phyloP scores from a whole-genome alignment of 2,113 vertebrate species.

The Campylorhamphus procurvoides region DNA sequence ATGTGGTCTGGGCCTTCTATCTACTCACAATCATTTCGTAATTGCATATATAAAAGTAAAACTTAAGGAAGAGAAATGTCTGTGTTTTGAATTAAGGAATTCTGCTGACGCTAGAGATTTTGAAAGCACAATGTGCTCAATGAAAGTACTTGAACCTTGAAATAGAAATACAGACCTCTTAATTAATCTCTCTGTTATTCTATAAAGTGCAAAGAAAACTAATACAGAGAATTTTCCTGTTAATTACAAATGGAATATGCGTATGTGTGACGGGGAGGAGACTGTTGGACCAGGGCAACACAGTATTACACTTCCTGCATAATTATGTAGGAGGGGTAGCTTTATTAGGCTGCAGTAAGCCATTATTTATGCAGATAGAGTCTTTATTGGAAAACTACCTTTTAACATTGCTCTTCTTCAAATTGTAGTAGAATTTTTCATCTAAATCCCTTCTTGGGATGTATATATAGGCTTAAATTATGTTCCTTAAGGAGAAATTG shows the following conservation, averaged over 20 bases:
- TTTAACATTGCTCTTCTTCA: neutral
- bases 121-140: conserved; percentile 10
- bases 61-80: conserved; percentile 10
- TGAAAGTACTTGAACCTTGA: conserved; percentile 74
- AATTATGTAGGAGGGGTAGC: conserved; percentile 57
- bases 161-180: conserved; percentile 75
- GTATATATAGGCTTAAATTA: neutral
- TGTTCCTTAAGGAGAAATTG: neutral
- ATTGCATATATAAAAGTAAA: neutral
- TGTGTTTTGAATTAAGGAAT: conserved; percentile 30
- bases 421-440: neutral
- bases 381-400: conserved; percentile 34
- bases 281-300: conserved; percentile 28
- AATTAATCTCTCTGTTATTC: conserved; percentile 72
- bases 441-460: neutral
- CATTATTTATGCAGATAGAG: conserved; percentile 10
- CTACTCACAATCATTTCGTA: neutral
- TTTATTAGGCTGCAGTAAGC: conserved; percentile 58
- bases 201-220: conserved; percentile 62
- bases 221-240: conserved; percentile 55
- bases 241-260: conserved; percentile 56
- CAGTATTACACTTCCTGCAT: conserved; percentile 47
- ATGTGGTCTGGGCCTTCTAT: neutral
- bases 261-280: conserved; percentile 23
- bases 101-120: conserved; percentile 58